Percentiles rank a stretch among this genome's conserved stretches.
These are phyloP conservation scores for Sycobia sp. DNA, from an alignment of 1,140 invertebrate genomes.

Conservation along the genomic window DNA sequence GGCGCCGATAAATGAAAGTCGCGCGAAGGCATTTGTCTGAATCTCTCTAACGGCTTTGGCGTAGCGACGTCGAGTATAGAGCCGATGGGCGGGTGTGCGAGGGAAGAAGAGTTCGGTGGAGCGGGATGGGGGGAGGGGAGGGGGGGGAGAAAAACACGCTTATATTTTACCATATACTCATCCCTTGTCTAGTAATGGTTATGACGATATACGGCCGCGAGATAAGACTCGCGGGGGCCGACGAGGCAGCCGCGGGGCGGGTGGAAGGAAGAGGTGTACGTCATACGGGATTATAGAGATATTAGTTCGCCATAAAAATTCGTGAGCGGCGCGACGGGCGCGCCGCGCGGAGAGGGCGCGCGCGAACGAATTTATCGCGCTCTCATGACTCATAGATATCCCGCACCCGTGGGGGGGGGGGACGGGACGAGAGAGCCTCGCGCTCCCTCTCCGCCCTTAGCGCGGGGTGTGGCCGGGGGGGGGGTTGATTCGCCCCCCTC, in stretches of 20 bases:
- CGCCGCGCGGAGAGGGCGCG: background rate
- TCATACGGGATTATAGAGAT: constrained; percentile 31
- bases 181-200: constrained; percentile 30
- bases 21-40: constrained; percentile 23
- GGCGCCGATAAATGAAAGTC: constrained; percentile 20
- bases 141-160: no score
- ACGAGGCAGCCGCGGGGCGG: background rate
- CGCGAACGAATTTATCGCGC: constrained; percentile 19
- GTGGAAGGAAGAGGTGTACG: background rate
- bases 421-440: no score
- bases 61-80: no score
- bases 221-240: background rate
- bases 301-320: constrained; percentile 33
- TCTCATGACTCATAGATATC: constrained; percentile 25
- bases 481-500: background rate
- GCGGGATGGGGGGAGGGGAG: no score
- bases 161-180: constrained; percentile 27
- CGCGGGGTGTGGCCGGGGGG: no score
- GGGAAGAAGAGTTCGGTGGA: no score
- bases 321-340: background rate
- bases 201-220: constrained; percentile 12
- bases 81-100: no score
- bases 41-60: constrained; percentile 18
- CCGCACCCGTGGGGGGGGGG: no score
- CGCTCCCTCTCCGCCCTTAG: no score